phyloP scores from a whole-genome alignment of 1,140 invertebrate species.

The Dreissena polymorpha region DNA sequence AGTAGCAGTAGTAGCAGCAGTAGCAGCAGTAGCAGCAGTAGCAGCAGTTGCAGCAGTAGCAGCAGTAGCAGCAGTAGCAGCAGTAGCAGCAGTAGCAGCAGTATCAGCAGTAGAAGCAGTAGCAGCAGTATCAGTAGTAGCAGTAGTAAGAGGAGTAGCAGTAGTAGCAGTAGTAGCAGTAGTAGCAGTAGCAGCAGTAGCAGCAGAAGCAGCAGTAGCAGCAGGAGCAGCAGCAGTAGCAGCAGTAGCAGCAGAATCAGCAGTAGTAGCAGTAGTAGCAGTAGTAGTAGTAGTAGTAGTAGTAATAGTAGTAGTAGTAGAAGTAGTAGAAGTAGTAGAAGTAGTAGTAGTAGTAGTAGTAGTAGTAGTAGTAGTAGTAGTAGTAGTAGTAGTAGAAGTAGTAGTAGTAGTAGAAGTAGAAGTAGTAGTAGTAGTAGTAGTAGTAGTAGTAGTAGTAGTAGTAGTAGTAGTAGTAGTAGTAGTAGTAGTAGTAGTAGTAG shows the following conservation, averaged over 20 bases:
- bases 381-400: background rate
- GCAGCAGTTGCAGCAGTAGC: background rate
- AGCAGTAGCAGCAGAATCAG: background rate
- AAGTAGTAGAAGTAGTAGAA: background rate
- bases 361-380: constrained; percentile 2
- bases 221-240: background rate
- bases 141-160: background rate
- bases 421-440: background rate
- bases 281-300: constrained; percentile 2
- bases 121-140: background rate
- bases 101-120: background rate
- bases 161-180: background rate
- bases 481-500: background rate
- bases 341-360: constrained; percentile 2
- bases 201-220: background rate
- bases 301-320: background rate
- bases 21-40: background rate
- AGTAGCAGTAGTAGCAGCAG: background rate
- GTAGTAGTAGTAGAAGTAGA: background rate
- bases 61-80: background rate
- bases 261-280: too few species aligned
- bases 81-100: background rate
- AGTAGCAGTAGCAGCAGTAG: background rate
- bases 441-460: constrained; percentile 1
- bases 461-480: constrained; percentile 2